Evolutionary conservation across 1,140 invertebrate species (phyloP), one percentile per base, ranked within the genome.

Genomic region (Bombus confusus): DNA sequence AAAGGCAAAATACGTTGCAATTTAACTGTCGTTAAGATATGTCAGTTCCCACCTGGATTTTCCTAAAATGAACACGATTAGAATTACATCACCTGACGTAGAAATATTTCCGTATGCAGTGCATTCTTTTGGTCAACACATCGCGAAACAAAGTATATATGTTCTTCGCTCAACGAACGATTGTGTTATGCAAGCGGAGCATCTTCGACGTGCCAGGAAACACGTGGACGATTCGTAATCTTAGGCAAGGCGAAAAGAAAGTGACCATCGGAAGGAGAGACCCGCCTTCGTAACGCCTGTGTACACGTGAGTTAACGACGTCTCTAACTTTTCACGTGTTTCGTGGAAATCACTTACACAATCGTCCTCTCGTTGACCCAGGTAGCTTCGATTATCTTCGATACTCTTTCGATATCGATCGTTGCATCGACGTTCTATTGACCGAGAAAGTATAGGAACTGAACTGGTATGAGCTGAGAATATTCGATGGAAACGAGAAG

Each of bases 161-260:
- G 31, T 34, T 79, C 0, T 34, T 43, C 59, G 28, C 43, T 52
- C 22, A 41, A 57, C 9, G 15, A 34, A 10, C 10, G 47, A 57
- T 37, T 41, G 8, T 28, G 52, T 90, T 90, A 68, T 83, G 86
- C 68, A 90, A 87, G 59, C 22, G 8, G 15, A 15, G 71, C 64
- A 68, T 85, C 79, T 80, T 47, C 37, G 57, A 91, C 91, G 91
- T 92, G 93, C 90, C 91, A 85, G 83, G 81, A 90, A 91, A 82
- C 92, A 92, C 91, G 91, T 92, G 91, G 85, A 79, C 81, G 87
- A 88, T 92, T 88, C 85, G 88, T 87, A 83, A 57, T 86, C 88
- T 93, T 93, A 92, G 89, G 90, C 91, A 92, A 93, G 91, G 76
- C 81, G 86, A 92, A 91, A 93, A 93, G 92, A 93, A 93, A 93